Percentiles rank a stretch among this genome's conserved stretches.
Conservation (phyloP, 2,797 vertebrate genomes). For the Apodemus agrarius region DNA sequence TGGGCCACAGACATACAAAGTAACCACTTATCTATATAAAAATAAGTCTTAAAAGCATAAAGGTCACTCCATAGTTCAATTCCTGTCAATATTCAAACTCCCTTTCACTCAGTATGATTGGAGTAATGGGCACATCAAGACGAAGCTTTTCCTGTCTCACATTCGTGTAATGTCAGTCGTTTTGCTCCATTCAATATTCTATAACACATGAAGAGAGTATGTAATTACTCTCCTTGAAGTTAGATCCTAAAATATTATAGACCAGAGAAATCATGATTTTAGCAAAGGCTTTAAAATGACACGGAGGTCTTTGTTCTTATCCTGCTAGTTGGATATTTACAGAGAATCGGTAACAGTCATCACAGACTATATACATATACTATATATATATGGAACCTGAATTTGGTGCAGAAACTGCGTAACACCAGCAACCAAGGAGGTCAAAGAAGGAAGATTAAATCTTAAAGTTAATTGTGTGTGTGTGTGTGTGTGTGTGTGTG, state of each 20-base stretch:
- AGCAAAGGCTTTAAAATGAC: conserved; percentile 4
- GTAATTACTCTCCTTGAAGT: conserved; percentile 61
- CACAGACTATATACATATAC: not conserved
- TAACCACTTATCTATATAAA: not conserved
- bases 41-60: not conserved
- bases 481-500: not conserved
- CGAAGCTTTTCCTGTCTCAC: not conserved
- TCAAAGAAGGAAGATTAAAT: not conserved
- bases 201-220: conserved; percentile 59
- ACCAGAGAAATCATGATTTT: not conserved
- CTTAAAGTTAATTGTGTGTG: not conserved
- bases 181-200: not conserved
- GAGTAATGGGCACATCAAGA: not conserved
- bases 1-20: not conserved
- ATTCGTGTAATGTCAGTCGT: conserved; percentile 41
- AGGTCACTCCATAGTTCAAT: not conserved
- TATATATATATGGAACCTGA: not conserved
- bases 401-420: too few species aligned
- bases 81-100: not conserved
- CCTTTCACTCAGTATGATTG: not conserved
- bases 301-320: not conserved
- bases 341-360: not conserved
- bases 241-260: conserved; percentile 9
- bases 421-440: not conserved
- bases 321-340: not conserved